Evolutionary conservation across 1,140 invertebrate species (phyloP).

Genomic region (Bombus turneri): DNA sequence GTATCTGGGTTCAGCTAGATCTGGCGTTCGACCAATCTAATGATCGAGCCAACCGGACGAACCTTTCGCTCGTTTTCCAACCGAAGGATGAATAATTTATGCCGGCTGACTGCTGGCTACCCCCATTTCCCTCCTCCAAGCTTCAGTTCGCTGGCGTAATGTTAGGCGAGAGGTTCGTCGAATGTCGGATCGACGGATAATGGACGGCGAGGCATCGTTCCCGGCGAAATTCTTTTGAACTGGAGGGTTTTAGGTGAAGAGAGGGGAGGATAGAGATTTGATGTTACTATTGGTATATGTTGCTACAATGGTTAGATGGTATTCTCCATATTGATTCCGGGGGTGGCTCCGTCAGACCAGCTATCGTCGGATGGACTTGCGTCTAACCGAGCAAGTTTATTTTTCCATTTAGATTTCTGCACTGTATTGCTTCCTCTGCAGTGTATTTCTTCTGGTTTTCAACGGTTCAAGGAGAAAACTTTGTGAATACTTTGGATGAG

Average conservation of each 20-base stretch:
- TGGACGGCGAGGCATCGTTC: not conserved
- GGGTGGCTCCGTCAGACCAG: not conserved
- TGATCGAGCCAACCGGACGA: conserved; percentile 42
- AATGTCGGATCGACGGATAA: not conserved
- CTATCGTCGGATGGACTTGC: not conserved
- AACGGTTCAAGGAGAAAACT: not conserved
- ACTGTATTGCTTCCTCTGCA: not conserved
- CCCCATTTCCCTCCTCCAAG: too few relatives aligned
- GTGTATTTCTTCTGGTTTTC: not conserved
- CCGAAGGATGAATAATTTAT: conserved; percentile 46
- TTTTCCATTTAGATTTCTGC: not conserved
- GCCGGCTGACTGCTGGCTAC: not conserved
- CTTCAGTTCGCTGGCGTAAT: not conserved
- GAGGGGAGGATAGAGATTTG: conserved; percentile 12
- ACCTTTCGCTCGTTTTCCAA: conserved; percentile 30
- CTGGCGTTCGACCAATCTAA: conserved; percentile 64
- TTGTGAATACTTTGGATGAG: not conserved
- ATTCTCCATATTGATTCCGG: conserved; percentile 20
- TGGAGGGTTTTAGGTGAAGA: not conserved
- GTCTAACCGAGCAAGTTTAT: not conserved
- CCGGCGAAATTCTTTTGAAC: conserved; percentile 17
- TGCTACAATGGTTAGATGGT: not conserved
- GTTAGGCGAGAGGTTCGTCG: not conserved
- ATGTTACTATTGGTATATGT: conserved; percentile 14
- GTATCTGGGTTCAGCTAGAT: not conserved